These are phyloP conservation scores for Caenorhabditis tropicalis DNA, from an alignment of 1,140 invertebrate species.

Conservation along the genomic window DNA sequence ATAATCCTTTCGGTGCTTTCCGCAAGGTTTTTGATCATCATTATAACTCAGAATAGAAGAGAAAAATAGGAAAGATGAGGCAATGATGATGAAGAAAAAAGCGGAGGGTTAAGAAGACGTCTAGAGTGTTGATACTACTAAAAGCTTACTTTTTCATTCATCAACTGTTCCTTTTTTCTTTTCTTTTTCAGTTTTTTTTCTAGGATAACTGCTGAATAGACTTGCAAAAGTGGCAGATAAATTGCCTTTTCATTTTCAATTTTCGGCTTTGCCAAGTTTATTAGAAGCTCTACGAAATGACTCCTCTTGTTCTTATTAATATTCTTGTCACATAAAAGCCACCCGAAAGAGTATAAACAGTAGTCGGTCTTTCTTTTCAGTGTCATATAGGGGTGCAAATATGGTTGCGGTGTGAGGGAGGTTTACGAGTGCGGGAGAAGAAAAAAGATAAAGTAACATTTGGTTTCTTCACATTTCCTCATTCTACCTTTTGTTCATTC, in stretches of 20 bases:
- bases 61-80: background rate
- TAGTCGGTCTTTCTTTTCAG: background rate
- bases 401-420: background rate
- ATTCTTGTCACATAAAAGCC: slow-evolving; percentile 13
- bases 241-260: background rate
- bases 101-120: background rate
- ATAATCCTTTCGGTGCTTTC: background rate
- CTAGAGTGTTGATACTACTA: slow-evolving; percentile 17
- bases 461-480: background rate
- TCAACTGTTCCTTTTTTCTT: background rate
- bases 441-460: background rate
- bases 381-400: background rate
- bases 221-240: too few species aligned
- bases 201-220: background rate
- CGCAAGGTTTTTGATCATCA: background rate
- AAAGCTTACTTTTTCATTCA: slow-evolving; percentile 17
- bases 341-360: background rate
- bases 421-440: background rate
- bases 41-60: background rate
- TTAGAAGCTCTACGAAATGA: background rate
- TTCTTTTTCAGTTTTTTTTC: background rate
- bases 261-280: background rate
- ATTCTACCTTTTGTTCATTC: background rate
- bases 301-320: background rate
- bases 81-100: background rate